A percentile compares a stretch with the other conserved stretches of the same genome.
Evolutionary conservation across 2,113 vertebrate species (phyloP).

Genomic region (Lepidothrix coronata): DNA sequence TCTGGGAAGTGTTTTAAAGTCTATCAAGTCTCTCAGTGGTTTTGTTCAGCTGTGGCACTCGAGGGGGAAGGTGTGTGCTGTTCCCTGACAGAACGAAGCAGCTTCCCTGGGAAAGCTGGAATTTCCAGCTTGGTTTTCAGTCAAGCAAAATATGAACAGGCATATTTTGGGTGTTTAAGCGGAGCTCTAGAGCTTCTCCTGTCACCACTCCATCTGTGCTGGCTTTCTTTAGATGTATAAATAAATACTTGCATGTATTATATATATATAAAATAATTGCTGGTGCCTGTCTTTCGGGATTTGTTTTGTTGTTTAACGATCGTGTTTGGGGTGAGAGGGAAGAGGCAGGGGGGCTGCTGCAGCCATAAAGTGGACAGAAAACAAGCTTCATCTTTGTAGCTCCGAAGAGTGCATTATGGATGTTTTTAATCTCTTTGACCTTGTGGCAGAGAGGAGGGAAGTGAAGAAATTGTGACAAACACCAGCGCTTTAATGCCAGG

Average conservation of each 20-base stretch:
- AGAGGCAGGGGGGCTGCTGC: not conserved
- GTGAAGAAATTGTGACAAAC: constrained; percentile 5
- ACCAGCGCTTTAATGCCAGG: constrained; percentile 34
- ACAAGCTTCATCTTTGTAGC: not conserved
- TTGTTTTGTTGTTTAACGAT: not conserved
- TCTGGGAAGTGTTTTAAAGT: not conserved
- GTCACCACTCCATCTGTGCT: not conserved
- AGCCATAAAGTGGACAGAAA: not conserved
- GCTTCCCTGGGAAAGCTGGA: not conserved
- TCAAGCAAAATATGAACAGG: not conserved
- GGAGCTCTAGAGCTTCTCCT: not conserved
- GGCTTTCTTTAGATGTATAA: not conserved
- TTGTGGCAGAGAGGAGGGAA: not conserved
- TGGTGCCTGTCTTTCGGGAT: not conserved
- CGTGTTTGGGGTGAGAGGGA: not conserved
- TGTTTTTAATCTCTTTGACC: constrained; percentile 59
- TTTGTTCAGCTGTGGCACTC: not conserved
- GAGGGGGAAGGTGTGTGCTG: not conserved
- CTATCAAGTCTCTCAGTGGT: not conserved
- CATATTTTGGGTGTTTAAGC: not conserved
- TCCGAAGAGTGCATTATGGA: constrained; percentile 7
- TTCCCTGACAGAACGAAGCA: not conserved
- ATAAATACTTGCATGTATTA: too few species aligned
- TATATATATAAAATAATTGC: not conserved
- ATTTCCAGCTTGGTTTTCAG: not conserved